Base-by-base conservation (phyloP, 2,113 vertebrate species). In the Ceyx melanurus region DNA sequence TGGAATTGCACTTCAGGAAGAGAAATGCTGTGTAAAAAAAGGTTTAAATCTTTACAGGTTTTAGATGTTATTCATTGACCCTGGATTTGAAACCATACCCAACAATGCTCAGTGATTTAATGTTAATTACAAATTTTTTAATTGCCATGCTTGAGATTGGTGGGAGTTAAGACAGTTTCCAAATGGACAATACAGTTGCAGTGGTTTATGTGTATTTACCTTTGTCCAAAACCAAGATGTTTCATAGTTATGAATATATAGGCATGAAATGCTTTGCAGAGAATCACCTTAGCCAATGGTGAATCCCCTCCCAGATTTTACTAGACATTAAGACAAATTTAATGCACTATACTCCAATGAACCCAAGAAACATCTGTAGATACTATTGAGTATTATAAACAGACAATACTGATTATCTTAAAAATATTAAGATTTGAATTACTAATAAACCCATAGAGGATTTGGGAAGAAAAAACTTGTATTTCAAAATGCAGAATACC, bases 321-420 rank as follows among this genome's bases (percentile, higher is more conserved):
- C 79, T 92, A 95, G 93, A 66, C 72, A 93, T 95, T 96, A 89
- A 94, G 86, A 94, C 48, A 91, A 86, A 95, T 96, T 97, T 97
- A 20, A 88, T 81, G 72, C 40, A 57, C 65, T 87, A 48, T 92
- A 72, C 86, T 86, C 91, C 92, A 62, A 86, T 93, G 90, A 97
- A 67, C 22, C 35, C 61, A 93, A 79, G 84, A 88, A 97, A 95
- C 53, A 93, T 94, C 90, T 96, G 77, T 89, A 95, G 87, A 35
- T 88, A 87, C 53, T 92, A 73, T 33, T 78, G 73, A 78, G 21
- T 71, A 73, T 86, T 91, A 56, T 81, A 94, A 96, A 87, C 10
- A 84, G 33, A 78, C 83, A 94, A 92, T 97, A 93, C 62, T 68
- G 61, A 95, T 96, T 86, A 67, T 65, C 45, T 12, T 68, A 53